Conservation (phyloP, 2,888 invertebrate species). For the Hydrotaea cyrtoneurina region DNA sequence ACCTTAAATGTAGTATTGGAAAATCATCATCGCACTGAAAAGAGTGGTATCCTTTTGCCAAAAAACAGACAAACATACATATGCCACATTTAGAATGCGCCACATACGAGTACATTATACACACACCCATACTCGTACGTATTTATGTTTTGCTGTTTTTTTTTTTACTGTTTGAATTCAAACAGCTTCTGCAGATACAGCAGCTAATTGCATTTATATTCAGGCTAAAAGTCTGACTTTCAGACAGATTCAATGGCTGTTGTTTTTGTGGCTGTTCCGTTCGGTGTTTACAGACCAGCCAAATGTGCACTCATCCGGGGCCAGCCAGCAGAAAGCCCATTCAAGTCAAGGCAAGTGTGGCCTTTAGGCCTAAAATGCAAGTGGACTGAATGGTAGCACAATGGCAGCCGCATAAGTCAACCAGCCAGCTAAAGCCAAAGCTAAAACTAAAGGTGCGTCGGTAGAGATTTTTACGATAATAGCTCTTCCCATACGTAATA, state of each 20-base stretch:
- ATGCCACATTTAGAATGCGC: neutral
- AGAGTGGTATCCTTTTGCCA: neutral
- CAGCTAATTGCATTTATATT: conserved; percentile 76
- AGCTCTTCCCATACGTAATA: conserved; percentile 74
- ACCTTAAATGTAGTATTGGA: neutral
- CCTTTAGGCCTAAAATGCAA: conserved; percentile 64
- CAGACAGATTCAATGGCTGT: conserved; percentile 55
- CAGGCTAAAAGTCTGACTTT: conserved; percentile 65
- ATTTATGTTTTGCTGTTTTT: conserved; percentile 16
- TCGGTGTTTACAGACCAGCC: conserved; percentile 29
- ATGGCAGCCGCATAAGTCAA: conserved; percentile 29
- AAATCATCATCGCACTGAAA: neutral
- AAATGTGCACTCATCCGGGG: conserved; percentile 33
- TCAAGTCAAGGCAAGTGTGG: conserved; percentile 41
- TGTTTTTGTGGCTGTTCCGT: conserved; percentile 45
- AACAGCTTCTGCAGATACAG: conserved; percentile 79
- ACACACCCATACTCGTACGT: neutral
- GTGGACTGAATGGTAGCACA: conserved; percentile 50
- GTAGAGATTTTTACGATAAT: conserved; percentile 74
- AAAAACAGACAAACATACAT: neutral
- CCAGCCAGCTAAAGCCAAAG: neutral
- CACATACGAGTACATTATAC: neutral
- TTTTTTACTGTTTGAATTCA: conserved; percentile 60
- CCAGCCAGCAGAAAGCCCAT: neutral
- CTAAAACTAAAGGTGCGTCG: conserved; percentile 58